Evolutionary conservation across 2,797 vertebrate genomes (phyloP), one percentile per base, ranked within the genome.

Genomic region (Sandelia bainsii): DNA sequence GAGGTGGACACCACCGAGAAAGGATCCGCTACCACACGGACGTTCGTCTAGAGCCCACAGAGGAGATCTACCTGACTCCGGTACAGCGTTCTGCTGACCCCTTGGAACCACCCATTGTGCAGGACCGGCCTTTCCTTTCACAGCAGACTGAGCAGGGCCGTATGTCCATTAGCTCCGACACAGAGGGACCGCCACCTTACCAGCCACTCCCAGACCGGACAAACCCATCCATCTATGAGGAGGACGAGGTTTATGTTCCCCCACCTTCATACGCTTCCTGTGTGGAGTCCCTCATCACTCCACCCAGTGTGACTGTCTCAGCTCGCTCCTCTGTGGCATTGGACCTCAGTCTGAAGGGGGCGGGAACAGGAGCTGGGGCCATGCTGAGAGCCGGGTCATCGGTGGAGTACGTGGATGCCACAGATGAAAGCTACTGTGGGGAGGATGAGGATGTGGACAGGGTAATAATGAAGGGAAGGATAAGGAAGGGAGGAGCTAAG

Each of bases 21-120:
- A 95, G 95, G 79, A 96, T 96, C 89, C 95, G 94, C 83, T 97
- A 98, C 90, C 97, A 97, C 89, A 95, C 96, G 0, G 96, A 98
- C 0, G 95, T 97, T 80, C 94, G 94, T 49, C 88, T 97, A 25
- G 98, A 99, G 76, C 96, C 97, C 62, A 99, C 98, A 0, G 98
- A 99, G 93, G 98, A 99, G 91, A 99, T 99, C 80, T 99, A 98
- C 81, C 90, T 99, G 80, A 99, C 97, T 0, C 97, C 98, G 0
- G 96, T 98, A 68, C 98, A 96, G 90, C 95, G 96, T 64, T 96
- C 95, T 6, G 93, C 95, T 69, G 89, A 95, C 89, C 14, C 90
- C 62, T 78, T 87, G 73, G 17, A 94, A 86, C 62, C 95, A 89
- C 71, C 93, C 84, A 69, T 64, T 86, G 60, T 80, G 60, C 91